Evolutionary conservation across 2,797 vertebrate genomes (phyloP).

Genomic region (Lutjanus argentimaculatus): DNA sequence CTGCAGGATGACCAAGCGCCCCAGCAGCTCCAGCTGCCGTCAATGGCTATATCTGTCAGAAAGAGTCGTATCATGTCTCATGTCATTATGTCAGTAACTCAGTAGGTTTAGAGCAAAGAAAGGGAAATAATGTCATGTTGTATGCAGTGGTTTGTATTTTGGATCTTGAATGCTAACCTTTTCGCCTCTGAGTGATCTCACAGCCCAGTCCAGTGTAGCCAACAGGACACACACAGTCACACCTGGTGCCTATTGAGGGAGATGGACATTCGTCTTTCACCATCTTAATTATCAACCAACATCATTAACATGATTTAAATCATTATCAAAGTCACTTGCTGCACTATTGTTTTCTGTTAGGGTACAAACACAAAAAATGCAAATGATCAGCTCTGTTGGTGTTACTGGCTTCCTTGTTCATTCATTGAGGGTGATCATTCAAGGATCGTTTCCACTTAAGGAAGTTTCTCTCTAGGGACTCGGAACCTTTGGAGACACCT

Average conservation of each 20-base stretch:
- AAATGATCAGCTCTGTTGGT: neutral
- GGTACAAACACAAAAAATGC: neutral
- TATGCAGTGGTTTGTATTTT: neutral
- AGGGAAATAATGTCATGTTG: neutral
- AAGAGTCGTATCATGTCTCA: neutral
- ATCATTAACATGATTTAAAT: neutral
- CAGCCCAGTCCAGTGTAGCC: slow-evolving; percentile 90
- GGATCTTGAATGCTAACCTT: slow-evolving; percentile 76
- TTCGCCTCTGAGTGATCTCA: slow-evolving; percentile 83
- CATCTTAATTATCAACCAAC: neutral
- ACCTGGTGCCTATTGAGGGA: slow-evolving; percentile 85
- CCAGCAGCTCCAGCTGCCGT: slow-evolving; percentile 95
- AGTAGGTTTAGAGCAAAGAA: neutral
- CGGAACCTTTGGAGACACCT: no score
- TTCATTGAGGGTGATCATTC: neutral
- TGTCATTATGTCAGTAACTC: neutral
- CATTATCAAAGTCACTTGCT: slow-evolving; percentile 3
- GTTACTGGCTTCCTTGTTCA: neutral
- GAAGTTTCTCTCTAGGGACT: no score
- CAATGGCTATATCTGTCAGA: slow-evolving; percentile 83
- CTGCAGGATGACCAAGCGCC: slow-evolving; percentile 89
- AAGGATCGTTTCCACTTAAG: no score
- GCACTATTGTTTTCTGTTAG: neutral
- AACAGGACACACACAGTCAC: slow-evolving; percentile 92
- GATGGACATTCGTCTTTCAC: neutral